Conservation (phyloP, 2,888 invertebrate species). For the Polymixis lichenea region DNA sequence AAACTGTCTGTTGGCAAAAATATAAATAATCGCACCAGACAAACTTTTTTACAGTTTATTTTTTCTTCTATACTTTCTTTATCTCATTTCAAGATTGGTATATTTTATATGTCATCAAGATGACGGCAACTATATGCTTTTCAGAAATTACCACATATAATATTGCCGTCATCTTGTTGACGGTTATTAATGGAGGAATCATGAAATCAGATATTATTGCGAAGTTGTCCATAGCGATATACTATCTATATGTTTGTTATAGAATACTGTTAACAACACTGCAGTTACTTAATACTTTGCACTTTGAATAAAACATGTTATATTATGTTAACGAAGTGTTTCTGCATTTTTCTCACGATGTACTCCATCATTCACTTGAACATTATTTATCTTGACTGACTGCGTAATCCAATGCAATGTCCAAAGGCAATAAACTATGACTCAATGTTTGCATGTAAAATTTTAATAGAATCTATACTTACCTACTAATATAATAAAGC, state of each 20-base stretch:
- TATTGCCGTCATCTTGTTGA: too few relatives aligned
- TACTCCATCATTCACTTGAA: conserved; percentile 18
- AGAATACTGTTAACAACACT: background rate
- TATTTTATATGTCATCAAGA: too few relatives aligned
- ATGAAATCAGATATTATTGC: too few relatives aligned
- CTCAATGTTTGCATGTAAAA: conserved; percentile 5
- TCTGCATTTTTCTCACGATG: conserved; percentile 33
- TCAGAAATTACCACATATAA: too few relatives aligned
- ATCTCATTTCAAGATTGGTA: background rate
- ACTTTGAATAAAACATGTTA: background rate
- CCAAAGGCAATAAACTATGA: conserved; percentile 22
- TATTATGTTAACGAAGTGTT: background rate
- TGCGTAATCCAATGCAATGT: conserved; percentile 23
- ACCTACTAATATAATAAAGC: too few relatives aligned
- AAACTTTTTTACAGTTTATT: background rate
- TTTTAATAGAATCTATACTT: background rate
- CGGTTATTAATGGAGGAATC: too few relatives aligned
- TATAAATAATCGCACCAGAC: background rate
- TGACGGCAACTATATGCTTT: too few relatives aligned
- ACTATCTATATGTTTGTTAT: too few relatives aligned
- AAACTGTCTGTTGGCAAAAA: background rate
- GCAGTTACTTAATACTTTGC: background rate
- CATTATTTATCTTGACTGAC: conserved; percentile 17
- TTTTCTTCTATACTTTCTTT: background rate
- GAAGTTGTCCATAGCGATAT: too few relatives aligned